Evolutionary conservation across 2,888 invertebrate genomes (phyloP), one percentile per base, ranked within the genome.

Genomic region (Ophonus ardosiacus): DNA sequence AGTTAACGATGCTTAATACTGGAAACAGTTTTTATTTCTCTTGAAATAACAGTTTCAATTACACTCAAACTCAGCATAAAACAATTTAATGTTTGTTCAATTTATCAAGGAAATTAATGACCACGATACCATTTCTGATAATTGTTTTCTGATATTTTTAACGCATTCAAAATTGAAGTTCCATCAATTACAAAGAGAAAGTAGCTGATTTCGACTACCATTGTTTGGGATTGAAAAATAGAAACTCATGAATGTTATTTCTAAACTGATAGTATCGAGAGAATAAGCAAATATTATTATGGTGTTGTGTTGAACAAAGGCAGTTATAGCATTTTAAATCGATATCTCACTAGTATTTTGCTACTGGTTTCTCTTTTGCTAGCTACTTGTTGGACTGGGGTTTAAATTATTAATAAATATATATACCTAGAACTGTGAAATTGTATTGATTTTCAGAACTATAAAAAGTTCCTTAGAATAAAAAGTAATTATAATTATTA

Each of bases 41-140:
- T 51, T 51, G 43, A 8, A 51, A 51, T 51, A 51, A 51, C 43
- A 68, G 68, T 31, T 68, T 68, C 68, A 68, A 68, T 68, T 68
- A 68, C 24, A 68, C 31, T 68, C 21, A 68, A 68, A 68, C 31
- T 68, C 21, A 43, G 51, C 40, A 76, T 15, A 51, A 51, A 43
- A 43, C 43, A 76, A 40, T 13, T 43, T 40, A 17, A 10, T 15
- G 21, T 40, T 24, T 7, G 31, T 24, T 63, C 63, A 84, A 84
- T 84, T 84, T 84, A 84, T 84, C 84, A 84, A 84, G 24, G 61
- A 65, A 78, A 84, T 84, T 84, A 84, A 84, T 84, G 84, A 65
- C 74, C 21, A 43, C 17, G 78, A 79, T 65, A 63, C 51, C 65
- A 63, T 24, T 65, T n/a, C 51, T 31, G 79, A 84, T 84, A 79